A percentile compares a stretch with the other conserved stretches of the same genome.
These are phyloP conservation scores for Passerina amoena DNA, from an alignment of 2,113 vertebrate genomes.

Conservation along the genomic window DNA sequence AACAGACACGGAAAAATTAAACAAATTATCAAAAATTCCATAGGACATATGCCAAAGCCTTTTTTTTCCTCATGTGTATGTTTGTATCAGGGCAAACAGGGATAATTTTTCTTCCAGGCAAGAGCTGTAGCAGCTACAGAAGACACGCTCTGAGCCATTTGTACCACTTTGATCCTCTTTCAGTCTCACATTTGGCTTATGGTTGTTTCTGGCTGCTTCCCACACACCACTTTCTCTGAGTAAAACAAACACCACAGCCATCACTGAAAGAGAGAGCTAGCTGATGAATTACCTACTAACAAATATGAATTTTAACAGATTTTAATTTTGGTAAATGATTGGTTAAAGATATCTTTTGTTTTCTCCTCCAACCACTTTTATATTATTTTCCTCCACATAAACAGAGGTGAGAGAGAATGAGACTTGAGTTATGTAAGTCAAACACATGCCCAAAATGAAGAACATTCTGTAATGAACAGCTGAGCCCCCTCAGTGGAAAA, in stretches of 20 bases:
- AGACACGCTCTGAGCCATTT: accelerated
- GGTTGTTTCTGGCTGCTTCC: not conserved
- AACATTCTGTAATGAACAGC: constrained; percentile 37
- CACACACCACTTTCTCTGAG: not conserved
- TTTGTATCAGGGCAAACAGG: not conserved
- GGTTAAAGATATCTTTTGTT: not conserved
- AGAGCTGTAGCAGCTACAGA: not conserved
- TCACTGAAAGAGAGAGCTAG: not conserved
- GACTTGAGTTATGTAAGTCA: constrained; percentile 8
- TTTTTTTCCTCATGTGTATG: not conserved
- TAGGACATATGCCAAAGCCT: not conserved
- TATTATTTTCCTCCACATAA: constrained; percentile 35
- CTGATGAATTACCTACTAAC: not conserved
- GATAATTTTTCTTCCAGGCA: not conserved
- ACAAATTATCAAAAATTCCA: not conserved
- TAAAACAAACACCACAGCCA: not conserved
- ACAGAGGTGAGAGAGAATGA: not conserved
- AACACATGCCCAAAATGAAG: constrained; percentile 16
- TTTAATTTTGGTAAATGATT: constrained; percentile 17
- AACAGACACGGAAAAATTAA: not conserved
- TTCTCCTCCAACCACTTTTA: constrained; percentile 11
- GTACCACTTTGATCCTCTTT: not conserved
- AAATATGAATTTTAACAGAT: constrained; percentile 26
- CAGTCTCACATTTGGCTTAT: not conserved
- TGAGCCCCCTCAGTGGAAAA: constrained; percentile 11